Conservation (phyloP, 2,888 invertebrate genomes). For the Drosophila infuscata region DNA sequence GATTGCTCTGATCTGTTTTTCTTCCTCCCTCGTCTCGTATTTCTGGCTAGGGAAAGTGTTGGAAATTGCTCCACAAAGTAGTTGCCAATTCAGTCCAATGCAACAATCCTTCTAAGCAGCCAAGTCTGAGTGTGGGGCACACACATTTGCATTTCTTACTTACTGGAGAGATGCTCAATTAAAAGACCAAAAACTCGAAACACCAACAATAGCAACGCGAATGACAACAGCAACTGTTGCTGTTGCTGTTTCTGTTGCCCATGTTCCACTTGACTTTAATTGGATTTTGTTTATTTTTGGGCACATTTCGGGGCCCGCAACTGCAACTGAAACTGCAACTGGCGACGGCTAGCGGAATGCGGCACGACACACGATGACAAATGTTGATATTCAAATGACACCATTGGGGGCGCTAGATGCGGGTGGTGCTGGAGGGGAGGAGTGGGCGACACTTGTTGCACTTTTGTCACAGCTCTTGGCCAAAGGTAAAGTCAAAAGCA, state of each 20-base stretch:
- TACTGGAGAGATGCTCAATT: conserved; percentile 69
- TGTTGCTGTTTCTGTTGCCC: conserved; percentile 36
- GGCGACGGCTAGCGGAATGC: conserved; percentile 70
- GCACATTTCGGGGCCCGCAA: conserved; percentile 65
- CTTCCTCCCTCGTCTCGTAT: background rate
- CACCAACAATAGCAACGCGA: conserved; percentile 22
- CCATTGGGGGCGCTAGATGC: conserved; percentile 58
- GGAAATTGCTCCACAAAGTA: conserved; percentile 65
- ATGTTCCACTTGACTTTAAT: conserved; percentile 76
- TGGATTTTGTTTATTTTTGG: conserved; percentile 78
- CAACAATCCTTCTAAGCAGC: conserved; percentile 61
- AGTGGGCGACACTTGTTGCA: conserved; percentile 48
- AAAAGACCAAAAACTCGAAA: conserved; percentile 53
- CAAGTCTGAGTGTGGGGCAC: conserved; percentile 53
- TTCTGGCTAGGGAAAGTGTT: conserved; percentile 70
- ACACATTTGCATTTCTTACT: conserved; percentile 59
- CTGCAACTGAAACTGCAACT: conserved; percentile 36
- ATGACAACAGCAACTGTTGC: conserved; percentile 31
- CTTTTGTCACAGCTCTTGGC: conserved; percentile 59
- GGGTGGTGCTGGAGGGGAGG: conserved; percentile 15
- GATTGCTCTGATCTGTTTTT: conserved; percentile 54
- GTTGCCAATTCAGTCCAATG: conserved; percentile 52
- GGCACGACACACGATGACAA: conserved; percentile 80
- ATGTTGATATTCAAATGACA: conserved; percentile 81
- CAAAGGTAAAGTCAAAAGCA: conserved; percentile 15